Conservation (phyloP, 2,797 vertebrate species). For the Nannoperca australis region DNA sequence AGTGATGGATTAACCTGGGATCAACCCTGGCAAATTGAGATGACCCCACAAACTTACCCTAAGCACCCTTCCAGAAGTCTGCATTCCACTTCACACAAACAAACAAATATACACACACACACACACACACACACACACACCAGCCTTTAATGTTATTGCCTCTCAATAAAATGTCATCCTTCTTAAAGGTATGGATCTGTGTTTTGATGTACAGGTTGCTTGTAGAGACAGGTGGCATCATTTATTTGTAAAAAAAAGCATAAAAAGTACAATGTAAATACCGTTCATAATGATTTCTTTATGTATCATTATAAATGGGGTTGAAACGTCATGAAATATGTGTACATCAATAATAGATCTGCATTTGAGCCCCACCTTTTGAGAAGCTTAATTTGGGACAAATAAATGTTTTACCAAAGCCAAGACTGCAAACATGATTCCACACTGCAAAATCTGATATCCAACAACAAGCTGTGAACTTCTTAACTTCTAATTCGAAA, state of each 20-base stretch:
- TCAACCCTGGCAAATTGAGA: constrained; percentile 81
- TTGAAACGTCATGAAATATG: background rate
- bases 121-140: constrained; percentile 1
- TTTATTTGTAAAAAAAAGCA: background rate
- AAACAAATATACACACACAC: constrained; percentile 32
- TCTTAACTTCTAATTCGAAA: background rate
- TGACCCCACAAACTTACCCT: constrained; percentile 77
- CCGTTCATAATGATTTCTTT: background rate
- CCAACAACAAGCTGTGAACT: too few relatives aligned
- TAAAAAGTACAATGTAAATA: background rate
- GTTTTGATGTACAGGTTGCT: background rate
- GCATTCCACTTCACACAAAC: constrained; percentile 67
- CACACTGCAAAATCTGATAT: background rate
- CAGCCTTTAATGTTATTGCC: background rate
- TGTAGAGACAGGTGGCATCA: background rate
- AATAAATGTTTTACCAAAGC: background rate
- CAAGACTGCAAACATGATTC: background rate
- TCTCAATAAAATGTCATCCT: background rate
- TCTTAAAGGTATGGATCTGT: background rate
- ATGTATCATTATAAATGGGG: background rate
- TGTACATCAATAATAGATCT: background rate
- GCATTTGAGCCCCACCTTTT: background rate
- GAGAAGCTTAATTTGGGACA: background rate
- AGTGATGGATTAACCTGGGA: constrained; percentile 83
- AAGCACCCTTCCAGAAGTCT: constrained; percentile 45